Evolutionary conservation across 2,113 vertebrate species (phyloP).

Genomic region (Gila orcuttii): DNA sequence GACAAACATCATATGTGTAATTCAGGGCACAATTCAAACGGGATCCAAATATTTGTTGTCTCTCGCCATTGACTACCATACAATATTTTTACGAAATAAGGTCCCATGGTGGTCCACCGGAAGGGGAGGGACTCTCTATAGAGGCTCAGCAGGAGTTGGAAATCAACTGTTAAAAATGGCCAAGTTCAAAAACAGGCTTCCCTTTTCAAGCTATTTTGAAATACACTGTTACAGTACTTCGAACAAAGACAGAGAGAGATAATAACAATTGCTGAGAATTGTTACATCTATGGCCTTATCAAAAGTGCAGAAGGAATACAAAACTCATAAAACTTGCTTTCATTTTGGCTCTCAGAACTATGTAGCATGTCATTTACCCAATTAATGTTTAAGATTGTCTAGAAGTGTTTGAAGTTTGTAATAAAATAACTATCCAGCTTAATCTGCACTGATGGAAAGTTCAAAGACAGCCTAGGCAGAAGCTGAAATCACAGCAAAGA

Average conservation of each 20-base stretch:
- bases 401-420: not conserved
- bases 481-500: not conserved
- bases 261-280: not conserved
- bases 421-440: slow-evolving; percentile 14
- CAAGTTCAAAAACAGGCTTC: not conserved
- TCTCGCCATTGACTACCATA: too few relatives aligned
- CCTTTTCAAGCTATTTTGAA: not conserved
- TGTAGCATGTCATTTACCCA: too few relatives aligned
- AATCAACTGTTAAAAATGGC: not conserved
- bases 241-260: not conserved
- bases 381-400: not conserved
- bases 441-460: not conserved
- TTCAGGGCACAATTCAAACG: too few relatives aligned
- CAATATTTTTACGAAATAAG: too few relatives aligned
- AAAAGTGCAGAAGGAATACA: not conserved
- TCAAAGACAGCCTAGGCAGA: slow-evolving; percentile 10
- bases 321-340: not conserved
- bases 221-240: not conserved
- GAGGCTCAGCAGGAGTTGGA: not conserved
- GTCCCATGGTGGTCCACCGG: too few relatives aligned
- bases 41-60: too few relatives aligned
- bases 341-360: too few relatives aligned
- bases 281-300: not conserved
- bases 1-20: too few relatives aligned
- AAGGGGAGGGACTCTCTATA: not conserved